Evolutionary conservation across 2,888 invertebrate species (phyloP), one percentile per base, ranked within the genome.

Genomic region (Smittia sp.): DNA sequence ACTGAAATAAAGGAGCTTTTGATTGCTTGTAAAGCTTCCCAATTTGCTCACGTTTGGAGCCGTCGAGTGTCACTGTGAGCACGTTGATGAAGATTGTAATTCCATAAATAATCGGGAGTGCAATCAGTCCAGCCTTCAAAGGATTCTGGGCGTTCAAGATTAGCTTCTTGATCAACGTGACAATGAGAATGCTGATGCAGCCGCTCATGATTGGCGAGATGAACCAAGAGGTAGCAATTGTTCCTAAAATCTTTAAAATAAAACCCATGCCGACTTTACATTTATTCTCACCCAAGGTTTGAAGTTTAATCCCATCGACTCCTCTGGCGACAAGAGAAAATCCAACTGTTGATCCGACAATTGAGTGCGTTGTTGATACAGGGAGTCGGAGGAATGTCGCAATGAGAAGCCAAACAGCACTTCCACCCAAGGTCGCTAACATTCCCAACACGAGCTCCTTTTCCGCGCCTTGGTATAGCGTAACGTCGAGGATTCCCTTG

Each of bases 301-400:
- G 82, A 93, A 93, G 93, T 74, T 89, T 86, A 66, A 95, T 87
- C 2, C 93, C 93, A 15, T 85, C 82, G 1, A 89, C 85, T 25
- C 96, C 96, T 79, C 90, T 86, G 69, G 92, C 91, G 1, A 95
- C 92, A 73, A 96, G 85, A 39, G 94, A 93, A 83, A 95, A 97
- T 4, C 96, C 97, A 52, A 97, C 89, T 0, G 95, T 94, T 46
- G 96, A 94, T n/a, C 97, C 96, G 46, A 97, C 95, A 78, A 97
- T 96, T 76, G 94, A 94, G 84, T 96, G 96, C 0, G 96, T 96
- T 38, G 95, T 96, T 2, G 96, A 96, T 73, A 97, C 95, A 1
- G 97, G 97, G 79, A 97, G 86, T 78, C 93, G 89, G 76, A 96
- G 85, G 77, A 93, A 91, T 2, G 97, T 97, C 6, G 97, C 96